A percentile compares a stretch with the other conserved stretches of the same genome.
Evolutionary conservation across 2,113 vertebrate genomes (phyloP).

Genomic region (Cyanoramphus novaezelandiae): DNA sequence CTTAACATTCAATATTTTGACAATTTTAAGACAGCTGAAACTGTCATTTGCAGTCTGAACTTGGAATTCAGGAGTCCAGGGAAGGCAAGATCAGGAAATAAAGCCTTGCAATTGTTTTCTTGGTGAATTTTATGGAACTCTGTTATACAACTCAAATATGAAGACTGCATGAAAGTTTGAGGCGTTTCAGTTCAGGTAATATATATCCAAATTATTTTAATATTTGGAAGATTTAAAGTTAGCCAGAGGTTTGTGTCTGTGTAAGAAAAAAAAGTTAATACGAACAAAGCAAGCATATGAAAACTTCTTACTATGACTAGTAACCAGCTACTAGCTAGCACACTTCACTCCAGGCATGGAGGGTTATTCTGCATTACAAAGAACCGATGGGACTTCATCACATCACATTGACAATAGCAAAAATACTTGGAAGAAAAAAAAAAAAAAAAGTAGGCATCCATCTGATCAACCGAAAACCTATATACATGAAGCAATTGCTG

Average conservation of each 20-base stretch:
- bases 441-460: background rate
- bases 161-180: slow-evolving; percentile 78
- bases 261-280: slow-evolving; percentile 82
- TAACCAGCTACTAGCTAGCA: slow-evolving; percentile 81
- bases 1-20: slow-evolving; percentile 78
- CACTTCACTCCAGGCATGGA: slow-evolving; percentile 78
- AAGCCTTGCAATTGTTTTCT: slow-evolving; percentile 75
- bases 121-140: slow-evolving; percentile 79
- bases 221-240: slow-evolving; percentile 75
- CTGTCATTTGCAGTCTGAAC: slow-evolving; percentile 80
- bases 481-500: background rate
- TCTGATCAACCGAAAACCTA: slow-evolving; percentile 45
- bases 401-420: background rate
- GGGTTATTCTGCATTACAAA: slow-evolving; percentile 42
- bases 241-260: slow-evolving; percentile 81
- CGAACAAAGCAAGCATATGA: slow-evolving; percentile 80
- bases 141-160: slow-evolving; percentile 78
- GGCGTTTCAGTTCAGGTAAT: slow-evolving; percentile 76
- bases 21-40: slow-evolving; percentile 80
- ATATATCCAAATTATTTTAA: slow-evolving; percentile 76
- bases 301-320: slow-evolving; percentile 86
- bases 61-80: slow-evolving; percentile 78
- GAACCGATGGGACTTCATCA: slow-evolving; percentile 23
- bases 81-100: slow-evolving; percentile 78
- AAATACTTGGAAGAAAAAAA: background rate